Evolutionary conservation across 30 jellyfish, hydroid and myxozoan species (phyloP).

Genomic region (Turritopsis dohrnii): DNA sequence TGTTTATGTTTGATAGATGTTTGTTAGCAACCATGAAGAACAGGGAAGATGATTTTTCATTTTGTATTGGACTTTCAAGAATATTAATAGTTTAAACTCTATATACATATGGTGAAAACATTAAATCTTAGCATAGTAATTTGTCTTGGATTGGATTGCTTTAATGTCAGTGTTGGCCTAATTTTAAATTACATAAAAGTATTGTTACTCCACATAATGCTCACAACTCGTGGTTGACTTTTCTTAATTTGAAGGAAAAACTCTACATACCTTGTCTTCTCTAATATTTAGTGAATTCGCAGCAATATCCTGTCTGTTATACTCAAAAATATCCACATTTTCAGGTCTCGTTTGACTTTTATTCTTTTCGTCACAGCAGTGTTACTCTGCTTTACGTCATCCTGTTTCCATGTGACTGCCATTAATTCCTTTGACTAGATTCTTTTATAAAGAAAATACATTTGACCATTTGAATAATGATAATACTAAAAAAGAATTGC

Average conservation of each 20-base stretch:
- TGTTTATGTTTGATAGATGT: not conserved
- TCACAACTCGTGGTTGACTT: too few species aligned
- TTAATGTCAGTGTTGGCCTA: too few species aligned
- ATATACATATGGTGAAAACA: too few species aligned
- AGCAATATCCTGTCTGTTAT: not conserved
- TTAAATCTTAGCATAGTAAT: too few species aligned
- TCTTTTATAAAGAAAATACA: not conserved
- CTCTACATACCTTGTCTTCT: too few species aligned
- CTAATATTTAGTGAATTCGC: not conserved
- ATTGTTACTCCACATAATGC: too few species aligned
- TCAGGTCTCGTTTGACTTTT: not conserved
- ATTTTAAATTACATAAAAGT: too few species aligned
- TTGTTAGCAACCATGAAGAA: not conserved
- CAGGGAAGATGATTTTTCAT: too few species aligned
- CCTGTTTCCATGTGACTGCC: not conserved
- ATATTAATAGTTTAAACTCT: too few species aligned
- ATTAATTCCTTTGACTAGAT: too few species aligned
- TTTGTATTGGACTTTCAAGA: too few species aligned
- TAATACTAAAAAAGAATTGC: not conserved
- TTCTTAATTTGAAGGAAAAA: not conserved
- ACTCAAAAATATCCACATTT: not conserved
- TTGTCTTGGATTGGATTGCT: too few species aligned
- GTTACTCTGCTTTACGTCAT: not conserved
- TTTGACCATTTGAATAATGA: not conserved
- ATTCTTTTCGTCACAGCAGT: not conserved